phyloP scores from a whole-genome alignment of 2,113 vertebrate genomes.

The Leuciscus idus region DNA sequence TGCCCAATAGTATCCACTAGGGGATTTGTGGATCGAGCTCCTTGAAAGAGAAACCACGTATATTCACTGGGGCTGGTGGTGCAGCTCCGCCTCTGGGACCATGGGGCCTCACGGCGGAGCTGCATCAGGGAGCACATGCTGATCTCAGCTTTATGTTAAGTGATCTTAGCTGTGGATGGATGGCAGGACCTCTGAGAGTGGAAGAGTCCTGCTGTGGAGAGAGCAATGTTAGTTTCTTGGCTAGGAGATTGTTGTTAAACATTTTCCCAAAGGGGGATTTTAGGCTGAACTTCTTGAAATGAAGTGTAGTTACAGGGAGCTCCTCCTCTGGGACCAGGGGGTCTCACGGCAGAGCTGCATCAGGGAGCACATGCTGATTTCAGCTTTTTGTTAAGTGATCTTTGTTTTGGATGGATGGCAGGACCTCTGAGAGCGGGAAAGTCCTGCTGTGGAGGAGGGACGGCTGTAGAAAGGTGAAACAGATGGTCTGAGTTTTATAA shows the following conservation, averaged over 20 bases:
- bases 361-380: neutral
- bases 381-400: neutral
- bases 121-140: conserved; percentile 14
- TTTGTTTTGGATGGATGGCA: neutral
- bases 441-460: conserved; percentile 2
- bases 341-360: neutral
- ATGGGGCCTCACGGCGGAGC: neutral
- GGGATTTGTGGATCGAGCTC: neutral
- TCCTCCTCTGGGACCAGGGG: neutral
- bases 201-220: conserved; percentile 8
- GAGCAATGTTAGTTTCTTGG: conserved; percentile 10
- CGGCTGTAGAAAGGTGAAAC: neutral
- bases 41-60: neutral
- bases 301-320: neutral
- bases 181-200: too few species aligned
- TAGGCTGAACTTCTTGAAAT: neutral
- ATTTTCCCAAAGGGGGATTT: neutral
- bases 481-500: conserved; percentile 24
- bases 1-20: conserved; percentile 25
- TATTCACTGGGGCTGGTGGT: neutral
- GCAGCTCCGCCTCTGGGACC: conserved; percentile 22
- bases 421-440: neutral
- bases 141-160: conserved; percentile 6
- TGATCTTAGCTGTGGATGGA: neutral
- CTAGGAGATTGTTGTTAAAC: conserved; percentile 31